Evolutionary conservation across 1,140 invertebrate genomes (phyloP), one percentile per base, ranked within the genome.

Genomic region (Apis cerana): DNA sequence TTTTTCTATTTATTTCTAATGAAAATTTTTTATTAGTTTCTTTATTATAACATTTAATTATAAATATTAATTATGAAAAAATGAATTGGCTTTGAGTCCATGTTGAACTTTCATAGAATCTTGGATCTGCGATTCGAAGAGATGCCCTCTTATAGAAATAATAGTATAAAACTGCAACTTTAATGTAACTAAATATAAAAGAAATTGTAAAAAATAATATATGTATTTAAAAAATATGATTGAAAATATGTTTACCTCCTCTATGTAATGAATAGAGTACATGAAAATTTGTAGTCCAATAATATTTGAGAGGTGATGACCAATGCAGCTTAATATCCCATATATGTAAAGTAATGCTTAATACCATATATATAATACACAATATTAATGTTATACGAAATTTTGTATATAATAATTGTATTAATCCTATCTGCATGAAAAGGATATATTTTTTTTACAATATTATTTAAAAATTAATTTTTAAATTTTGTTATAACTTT

Each of bases 91-190:
- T 95, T 69, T 96, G 95, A 82, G 96, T 95, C 96, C 96, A 96
- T 83, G 95, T 95, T 10, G 96, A 95, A 85, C 96, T 95, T 91
- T 97, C 96, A 87, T 97, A 96, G 89, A 96, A 97, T 78, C 96
- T 94, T 12, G 96, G 97, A 93, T 97, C 96, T 83, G 95, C 96
- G 71, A 97, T 96, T 82, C 95, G 93, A 62, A 97, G 90, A 4
- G 96, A 95, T 52, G 96, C 96, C 85, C 96, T 94, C 91, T 97
- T 97, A 91, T 96, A 97, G 79, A 95, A 95, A 85, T 97, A 97
- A 92, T 97, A 97, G 92, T 97, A 97, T 72, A 96, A 94, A 21
- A 96, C 95, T 56, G 96, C 96, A 93, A 96, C 97, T 97, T 87
- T 68, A 85, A 84, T 67, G 76, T 43, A 75, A 59, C 15, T 58